Conservation (phyloP, 2,888 invertebrate species). For the Drosophila cognata region DNA sequence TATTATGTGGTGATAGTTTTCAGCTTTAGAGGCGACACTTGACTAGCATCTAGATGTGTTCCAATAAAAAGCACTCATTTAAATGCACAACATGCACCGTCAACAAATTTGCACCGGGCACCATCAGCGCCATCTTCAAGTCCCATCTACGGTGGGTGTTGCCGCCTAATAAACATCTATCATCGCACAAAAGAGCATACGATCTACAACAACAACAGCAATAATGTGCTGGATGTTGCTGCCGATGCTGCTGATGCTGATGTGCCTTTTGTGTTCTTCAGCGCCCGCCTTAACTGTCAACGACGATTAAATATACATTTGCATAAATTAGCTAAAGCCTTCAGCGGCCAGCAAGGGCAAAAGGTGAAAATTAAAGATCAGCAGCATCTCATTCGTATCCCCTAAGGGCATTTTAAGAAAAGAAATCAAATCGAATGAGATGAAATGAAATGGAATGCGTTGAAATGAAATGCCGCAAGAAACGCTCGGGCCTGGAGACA, state of each 20-base stretch:
- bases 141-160: constrained; percentile 74
- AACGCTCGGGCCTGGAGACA: constrained; percentile 44
- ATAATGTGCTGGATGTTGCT: constrained; percentile 30
- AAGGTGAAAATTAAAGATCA: constrained; percentile 76
- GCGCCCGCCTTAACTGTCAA: constrained; percentile 80
- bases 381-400: constrained; percentile 42
- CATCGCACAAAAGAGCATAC: constrained; percentile 72
- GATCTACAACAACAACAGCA: constrained; percentile 43
- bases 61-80: constrained; percentile 29
- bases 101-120: constrained; percentile 74
- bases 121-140: constrained; percentile 67
- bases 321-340: constrained; percentile 78
- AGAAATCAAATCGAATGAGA: constrained; percentile 65
- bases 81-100: constrained; percentile 73
- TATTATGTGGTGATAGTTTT: not conserved
- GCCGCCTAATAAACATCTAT: constrained; percentile 79
- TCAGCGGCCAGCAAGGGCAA: constrained; percentile 43
- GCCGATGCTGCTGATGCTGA: constrained; percentile 33
- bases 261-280: constrained; percentile 48
- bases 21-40: not conserved
- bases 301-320: constrained; percentile 82
- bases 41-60: constrained; percentile 13
- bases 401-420: constrained; percentile 57
- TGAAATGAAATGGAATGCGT: constrained; percentile 63
- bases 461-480: constrained; percentile 67